A percentile compares a stretch with the other conserved stretches of the same genome.
Evolutionary conservation across 1,140 invertebrate species (phyloP).

Genomic region (Matsumurasca onukii): DNA sequence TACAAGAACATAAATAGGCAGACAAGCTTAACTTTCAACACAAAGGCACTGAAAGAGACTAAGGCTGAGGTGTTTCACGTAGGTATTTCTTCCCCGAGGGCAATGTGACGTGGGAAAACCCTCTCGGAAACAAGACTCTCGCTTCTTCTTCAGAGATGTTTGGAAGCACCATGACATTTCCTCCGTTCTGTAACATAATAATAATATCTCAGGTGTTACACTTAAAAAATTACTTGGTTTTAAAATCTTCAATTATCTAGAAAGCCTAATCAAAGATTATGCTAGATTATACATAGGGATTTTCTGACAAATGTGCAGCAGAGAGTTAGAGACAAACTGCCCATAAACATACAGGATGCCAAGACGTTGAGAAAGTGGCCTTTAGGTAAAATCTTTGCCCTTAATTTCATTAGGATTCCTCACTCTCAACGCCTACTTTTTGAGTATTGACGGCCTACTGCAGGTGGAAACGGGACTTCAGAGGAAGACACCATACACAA

Average conservation of each 20-base stretch:
- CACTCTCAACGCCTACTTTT: no score
- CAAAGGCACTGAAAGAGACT: no score
- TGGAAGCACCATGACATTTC: conserved; percentile 84
- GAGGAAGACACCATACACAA: not conserved
- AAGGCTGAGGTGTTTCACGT: conserved; percentile 57
- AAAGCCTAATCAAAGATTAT: no score
- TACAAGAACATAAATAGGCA: no score
- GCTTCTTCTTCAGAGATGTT: conserved; percentile 68
- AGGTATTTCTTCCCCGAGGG: conserved; percentile 83
- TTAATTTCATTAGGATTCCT: no score
- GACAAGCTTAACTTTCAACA: no score
- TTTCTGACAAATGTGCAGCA: no score
- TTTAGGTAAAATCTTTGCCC: not conserved
- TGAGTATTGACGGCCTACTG: no score
- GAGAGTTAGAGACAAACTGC: no score
- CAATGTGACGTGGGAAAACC: conserved; percentile 61
- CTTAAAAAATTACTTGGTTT: not conserved
- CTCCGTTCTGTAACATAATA: conserved; percentile 58
- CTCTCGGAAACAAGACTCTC: conserved; percentile 65
- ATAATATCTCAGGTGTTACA: not conserved
- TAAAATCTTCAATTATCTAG: no score
- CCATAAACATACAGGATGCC: not conserved
- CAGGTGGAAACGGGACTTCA: not conserved
- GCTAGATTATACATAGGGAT: not conserved
- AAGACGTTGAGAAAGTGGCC: not conserved